Conservation (phyloP, 2,888 invertebrate genomes). For the Eristalis tenax region DNA sequence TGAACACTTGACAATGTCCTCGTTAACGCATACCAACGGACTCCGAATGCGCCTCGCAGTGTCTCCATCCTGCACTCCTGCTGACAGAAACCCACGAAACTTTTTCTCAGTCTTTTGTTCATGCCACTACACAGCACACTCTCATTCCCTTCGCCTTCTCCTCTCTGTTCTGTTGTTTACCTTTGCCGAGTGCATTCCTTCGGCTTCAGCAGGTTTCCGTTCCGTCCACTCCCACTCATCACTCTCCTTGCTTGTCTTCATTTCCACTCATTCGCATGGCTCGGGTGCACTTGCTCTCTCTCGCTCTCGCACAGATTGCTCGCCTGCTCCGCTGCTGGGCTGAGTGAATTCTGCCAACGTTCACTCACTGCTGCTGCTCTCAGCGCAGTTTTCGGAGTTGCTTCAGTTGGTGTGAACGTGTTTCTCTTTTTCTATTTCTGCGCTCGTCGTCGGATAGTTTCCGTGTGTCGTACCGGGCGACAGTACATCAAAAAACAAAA, state of each 20-base stretch:
- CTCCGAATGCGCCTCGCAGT: too few species aligned
- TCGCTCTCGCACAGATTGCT: not conserved
- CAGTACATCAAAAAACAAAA: not conserved
- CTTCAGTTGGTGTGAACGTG: conserved; percentile 24
- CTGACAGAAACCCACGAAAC: too few species aligned
- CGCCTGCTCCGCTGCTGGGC: conserved; percentile 8
- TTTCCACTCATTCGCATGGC: not conserved
- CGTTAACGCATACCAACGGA: too few species aligned
- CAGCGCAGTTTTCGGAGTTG: conserved; percentile 56
- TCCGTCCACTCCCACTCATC: not conserved
- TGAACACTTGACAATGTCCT: too few species aligned
- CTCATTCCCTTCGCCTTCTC: not conserved
- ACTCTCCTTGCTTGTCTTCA: not conserved
- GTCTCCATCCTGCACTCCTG: too few species aligned
- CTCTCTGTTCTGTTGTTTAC: not conserved
- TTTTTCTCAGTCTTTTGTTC: too few species aligned
- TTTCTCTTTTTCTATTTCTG: not conserved
- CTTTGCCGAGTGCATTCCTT: not conserved
- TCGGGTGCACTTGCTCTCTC: not conserved
- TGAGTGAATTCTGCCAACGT: conserved; percentile 25
- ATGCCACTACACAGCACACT: not conserved
- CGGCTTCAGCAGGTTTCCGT: not conserved
- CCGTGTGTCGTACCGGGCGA: not conserved
- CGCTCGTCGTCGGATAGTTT: conserved; percentile 17
- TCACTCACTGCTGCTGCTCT: not conserved